These are phyloP conservation scores for Dromococcyx pavoninus DNA, from an alignment of 2,797 vertebrate species.

Conservation along the genomic window DNA sequence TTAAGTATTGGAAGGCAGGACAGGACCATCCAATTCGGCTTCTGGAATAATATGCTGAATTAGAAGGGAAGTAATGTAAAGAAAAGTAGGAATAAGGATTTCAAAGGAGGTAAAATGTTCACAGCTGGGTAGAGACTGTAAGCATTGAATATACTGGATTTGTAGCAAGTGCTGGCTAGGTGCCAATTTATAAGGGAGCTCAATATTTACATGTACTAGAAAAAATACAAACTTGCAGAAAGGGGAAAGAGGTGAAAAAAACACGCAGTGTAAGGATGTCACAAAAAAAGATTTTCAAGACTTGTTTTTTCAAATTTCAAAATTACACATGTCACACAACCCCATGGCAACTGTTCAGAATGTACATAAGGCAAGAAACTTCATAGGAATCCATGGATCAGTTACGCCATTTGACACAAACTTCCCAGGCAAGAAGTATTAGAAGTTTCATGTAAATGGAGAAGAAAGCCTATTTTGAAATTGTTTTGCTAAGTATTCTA, in stretches of 20 bases:
- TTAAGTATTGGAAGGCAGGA: neutral
- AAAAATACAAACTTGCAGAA: neutral
- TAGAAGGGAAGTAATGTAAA: neutral
- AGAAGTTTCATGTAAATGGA: neutral
- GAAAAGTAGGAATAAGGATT: neutral
- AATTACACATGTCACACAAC: neutral
- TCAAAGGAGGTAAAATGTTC: neutral
- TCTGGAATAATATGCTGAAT: neutral
- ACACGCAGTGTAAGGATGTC: neutral
- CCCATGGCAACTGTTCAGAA: neutral
- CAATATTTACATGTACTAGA: neutral
- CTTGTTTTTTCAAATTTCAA: too few relatives aligned
- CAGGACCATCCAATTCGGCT: neutral
- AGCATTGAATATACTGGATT: neutral
- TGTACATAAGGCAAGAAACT: neutral
- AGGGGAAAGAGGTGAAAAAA: neutral
- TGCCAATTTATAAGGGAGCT: neutral
- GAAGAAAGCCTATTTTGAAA: neutral
- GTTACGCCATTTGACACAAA: neutral
- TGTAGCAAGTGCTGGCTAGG: neutral
- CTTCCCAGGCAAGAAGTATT: neutral
- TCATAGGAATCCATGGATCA: neutral
- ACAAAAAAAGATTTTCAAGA: neutral
- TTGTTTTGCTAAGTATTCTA: neutral
- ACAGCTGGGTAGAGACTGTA: neutral